Conservation (phyloP, 2,797 vertebrate genomes). For the Echeneis naucrates region DNA sequence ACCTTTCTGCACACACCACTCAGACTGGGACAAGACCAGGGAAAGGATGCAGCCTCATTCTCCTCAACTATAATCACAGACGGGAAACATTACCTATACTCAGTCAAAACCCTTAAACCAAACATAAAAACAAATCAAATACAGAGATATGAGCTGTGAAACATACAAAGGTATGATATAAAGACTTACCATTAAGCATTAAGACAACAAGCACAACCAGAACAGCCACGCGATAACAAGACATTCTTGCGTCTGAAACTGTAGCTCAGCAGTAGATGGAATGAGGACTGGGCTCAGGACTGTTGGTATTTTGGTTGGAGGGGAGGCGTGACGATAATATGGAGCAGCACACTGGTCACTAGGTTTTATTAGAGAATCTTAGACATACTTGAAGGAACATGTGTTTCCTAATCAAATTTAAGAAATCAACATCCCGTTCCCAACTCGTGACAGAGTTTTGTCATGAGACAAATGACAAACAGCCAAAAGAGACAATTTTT, state of each 20-base stretch:
- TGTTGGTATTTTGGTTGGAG: constrained; percentile 55
- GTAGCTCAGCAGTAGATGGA: constrained; percentile 49
- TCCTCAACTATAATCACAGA: constrained; percentile 69
- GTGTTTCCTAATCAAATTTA: constrained; percentile 78
- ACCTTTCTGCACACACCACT: constrained; percentile 83
- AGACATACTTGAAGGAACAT: constrained; percentile 49
- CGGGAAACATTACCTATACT: not conserved
- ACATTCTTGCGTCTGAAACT: constrained; percentile 69
- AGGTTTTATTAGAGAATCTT: constrained; percentile 65
- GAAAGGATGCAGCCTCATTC: constrained; percentile 80
- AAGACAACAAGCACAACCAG: constrained; percentile 74
- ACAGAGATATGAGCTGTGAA: not conserved
- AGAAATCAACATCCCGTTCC: constrained; percentile 43
- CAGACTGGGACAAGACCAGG: constrained; percentile 81
- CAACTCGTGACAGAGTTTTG: constrained; percentile 53
- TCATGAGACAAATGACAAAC: constrained; percentile 69
- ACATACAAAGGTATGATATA: not conserved
- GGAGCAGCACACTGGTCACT: constrained; percentile 63
- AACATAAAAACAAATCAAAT: not conserved
- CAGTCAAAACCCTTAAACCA: not conserved
- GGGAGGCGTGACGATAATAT: constrained; percentile 75
- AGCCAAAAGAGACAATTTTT: constrained; percentile 41
- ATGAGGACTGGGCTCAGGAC: constrained; percentile 35
- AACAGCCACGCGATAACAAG: constrained; percentile 61
- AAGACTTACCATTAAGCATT: constrained; percentile 78